A percentile compares a stretch with the other conserved stretches of the same genome.
phyloP scores from a whole-genome alignment of 2,888 invertebrate genomes.

The Eupeodes latifasciatus region DNA sequence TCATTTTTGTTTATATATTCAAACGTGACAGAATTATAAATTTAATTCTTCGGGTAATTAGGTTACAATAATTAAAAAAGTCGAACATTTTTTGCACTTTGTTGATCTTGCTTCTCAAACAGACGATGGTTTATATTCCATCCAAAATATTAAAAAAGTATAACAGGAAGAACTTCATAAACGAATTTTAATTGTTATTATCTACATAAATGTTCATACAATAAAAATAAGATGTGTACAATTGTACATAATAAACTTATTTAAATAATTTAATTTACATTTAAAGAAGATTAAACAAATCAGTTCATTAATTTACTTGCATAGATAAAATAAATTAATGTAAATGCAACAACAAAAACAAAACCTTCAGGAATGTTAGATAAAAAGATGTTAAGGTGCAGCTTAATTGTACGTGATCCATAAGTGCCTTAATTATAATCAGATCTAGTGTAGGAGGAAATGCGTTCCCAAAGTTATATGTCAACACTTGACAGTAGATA shows the following conservation, averaged over 20 bases:
- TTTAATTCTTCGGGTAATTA: background rate
- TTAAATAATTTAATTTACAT: background rate
- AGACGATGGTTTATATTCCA: background rate
- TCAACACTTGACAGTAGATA: too few relatives aligned
- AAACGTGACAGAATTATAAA: slow-evolving; percentile 5
- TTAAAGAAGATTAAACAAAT: background rate
- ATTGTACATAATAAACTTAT: too few relatives aligned
- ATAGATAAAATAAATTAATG: background rate
- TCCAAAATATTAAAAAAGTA: background rate
- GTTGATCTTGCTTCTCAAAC: background rate
- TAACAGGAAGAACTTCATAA: slow-evolving; percentile 32
- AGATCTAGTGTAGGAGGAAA: background rate
- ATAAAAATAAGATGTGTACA: too few relatives aligned
- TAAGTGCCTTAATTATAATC: background rate
- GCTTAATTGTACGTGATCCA: background rate
- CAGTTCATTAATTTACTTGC: background rate
- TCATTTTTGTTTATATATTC: background rate
- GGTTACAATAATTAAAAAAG: background rate
- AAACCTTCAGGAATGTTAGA: background rate
- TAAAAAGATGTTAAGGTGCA: slow-evolving; percentile 24
- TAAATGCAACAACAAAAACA: background rate
- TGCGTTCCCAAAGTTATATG: background rate
- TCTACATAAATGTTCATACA: too few relatives aligned
- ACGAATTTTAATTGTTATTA: background rate
- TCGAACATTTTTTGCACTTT: background rate